These are phyloP conservation scores for Mesochorus sp. DNA, from an alignment of 2,888 invertebrate genomes.

Conservation along the genomic window DNA sequence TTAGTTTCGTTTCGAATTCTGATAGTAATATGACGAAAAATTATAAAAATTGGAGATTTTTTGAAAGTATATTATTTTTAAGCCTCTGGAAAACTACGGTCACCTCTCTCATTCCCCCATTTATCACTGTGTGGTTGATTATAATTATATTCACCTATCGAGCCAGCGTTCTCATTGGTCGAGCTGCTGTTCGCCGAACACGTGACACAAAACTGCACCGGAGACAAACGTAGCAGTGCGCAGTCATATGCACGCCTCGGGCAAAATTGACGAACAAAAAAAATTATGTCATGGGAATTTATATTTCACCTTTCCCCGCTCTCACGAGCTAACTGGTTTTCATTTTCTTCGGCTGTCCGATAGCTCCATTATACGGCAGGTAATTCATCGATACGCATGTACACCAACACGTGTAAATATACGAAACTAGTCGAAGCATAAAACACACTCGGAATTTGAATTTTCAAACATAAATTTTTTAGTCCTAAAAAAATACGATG, in stretches of 20 bases:
- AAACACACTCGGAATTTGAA: no score
- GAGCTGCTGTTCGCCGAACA: constrained; percentile 24
- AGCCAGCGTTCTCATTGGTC: constrained; percentile 40
- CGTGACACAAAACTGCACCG: constrained; percentile 62
- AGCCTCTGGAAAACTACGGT: no score
- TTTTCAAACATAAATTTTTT: no score
- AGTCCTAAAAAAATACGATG: no score
- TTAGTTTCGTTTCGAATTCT: no score
- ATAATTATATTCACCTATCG: constrained; percentile 49
- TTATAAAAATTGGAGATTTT: no score
- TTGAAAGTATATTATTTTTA: no score
- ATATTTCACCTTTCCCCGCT: constrained; percentile 60
- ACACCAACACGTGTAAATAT: no score
- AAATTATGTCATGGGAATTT: constrained; percentile 54
- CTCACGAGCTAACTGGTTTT: constrained; percentile 53
- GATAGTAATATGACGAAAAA: no score
- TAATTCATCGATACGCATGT: no score
- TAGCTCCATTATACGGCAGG: constrained; percentile 8
- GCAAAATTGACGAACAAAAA: constrained; percentile 43
- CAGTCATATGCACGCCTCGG: constrained; percentile 39
- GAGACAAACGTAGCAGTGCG: constrained; percentile 8
- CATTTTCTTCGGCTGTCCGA: constrained; percentile 48
- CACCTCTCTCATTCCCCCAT: background rate
- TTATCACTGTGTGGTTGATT: background rate
- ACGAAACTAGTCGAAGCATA: no score